These are phyloP conservation scores for Drosophila aldrichi DNA, from an alignment of 2,888 invertebrate species.

Conservation along the genomic window DNA sequence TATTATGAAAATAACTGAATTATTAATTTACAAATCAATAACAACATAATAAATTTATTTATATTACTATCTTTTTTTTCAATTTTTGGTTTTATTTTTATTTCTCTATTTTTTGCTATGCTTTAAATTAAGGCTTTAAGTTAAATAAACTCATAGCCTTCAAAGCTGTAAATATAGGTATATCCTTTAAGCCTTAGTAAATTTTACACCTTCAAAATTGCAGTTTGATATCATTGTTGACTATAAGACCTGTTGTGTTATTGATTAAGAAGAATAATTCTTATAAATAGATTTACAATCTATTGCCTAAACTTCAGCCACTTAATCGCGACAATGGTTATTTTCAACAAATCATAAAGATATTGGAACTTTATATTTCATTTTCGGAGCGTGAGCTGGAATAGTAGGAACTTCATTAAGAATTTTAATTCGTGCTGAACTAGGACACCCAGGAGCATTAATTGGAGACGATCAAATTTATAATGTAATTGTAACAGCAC, in stretches of 20 bases:
- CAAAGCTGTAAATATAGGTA: background rate
- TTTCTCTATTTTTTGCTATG: background rate
- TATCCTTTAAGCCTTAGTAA: background rate
- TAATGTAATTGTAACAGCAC: background rate
- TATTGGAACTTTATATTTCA: conserved; percentile 91
- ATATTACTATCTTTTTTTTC: background rate
- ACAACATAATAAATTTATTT: background rate
- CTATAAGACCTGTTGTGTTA: background rate
- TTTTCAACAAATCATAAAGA: conserved; percentile 91
- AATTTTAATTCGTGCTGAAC: conserved; percentile 1
- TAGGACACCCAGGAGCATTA: background rate
- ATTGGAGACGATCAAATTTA: background rate
- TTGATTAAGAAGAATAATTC: conserved; percentile 86
- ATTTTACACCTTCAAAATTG: background rate
- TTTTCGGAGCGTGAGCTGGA: conserved; percentile 89
- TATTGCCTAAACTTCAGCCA: conserved; percentile 88
- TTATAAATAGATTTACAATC: conserved; percentile 89
- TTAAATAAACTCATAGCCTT: background rate
- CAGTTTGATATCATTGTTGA: conserved; percentile 1
- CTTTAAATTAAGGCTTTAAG: background rate
- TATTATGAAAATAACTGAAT: background rate
- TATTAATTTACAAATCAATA: background rate
- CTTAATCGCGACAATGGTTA: conserved; percentile 88
- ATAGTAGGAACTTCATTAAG: conserved; percentile 83
- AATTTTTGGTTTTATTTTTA: background rate